Percentiles rank a stretch among this genome's conserved stretches.
phyloP scores from a whole-genome alignment of 1,140 invertebrate species.

The Procambarus clarkii region DNA sequence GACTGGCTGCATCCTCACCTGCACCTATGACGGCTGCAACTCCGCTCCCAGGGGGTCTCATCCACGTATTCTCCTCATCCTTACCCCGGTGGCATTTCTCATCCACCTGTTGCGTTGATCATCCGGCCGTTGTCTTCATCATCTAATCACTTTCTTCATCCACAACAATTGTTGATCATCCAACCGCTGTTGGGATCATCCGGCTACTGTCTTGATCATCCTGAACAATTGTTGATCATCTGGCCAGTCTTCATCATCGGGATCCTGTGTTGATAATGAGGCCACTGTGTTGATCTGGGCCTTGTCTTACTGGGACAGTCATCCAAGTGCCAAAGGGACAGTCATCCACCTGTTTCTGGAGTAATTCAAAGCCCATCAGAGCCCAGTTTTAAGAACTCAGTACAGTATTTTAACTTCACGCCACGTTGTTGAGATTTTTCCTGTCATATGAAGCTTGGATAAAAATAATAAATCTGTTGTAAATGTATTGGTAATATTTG shows the following conservation, averaged over 20 bases:
- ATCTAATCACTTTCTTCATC: neutral
- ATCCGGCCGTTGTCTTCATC: neutral
- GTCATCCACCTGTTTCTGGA: neutral
- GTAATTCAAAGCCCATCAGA: no score
- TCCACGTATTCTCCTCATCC: neutral
- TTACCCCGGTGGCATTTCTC: neutral
- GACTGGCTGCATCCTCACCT: slow-evolving; percentile 80
- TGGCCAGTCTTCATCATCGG: neutral
- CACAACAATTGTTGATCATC: neutral
- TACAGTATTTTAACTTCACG: no score
- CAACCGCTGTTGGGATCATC: no score
- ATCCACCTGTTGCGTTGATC: neutral
- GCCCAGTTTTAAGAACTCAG: no score
- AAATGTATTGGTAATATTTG: no score
- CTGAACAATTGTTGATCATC: neutral
- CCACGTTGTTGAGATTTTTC: no score
- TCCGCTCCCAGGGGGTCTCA: slow-evolving; percentile 47
- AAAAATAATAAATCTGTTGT: no score
- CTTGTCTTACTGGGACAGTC: neutral
- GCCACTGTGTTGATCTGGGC: no score
- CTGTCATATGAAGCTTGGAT: no score
- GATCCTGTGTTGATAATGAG: no score
- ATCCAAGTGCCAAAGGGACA: neutral
- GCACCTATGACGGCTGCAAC: slow-evolving; percentile 79
- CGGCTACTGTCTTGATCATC: no score